These are phyloP conservation scores for Deroplatys truncata DNA, from an alignment of 2,888 invertebrate species.

Conservation along the genomic window DNA sequence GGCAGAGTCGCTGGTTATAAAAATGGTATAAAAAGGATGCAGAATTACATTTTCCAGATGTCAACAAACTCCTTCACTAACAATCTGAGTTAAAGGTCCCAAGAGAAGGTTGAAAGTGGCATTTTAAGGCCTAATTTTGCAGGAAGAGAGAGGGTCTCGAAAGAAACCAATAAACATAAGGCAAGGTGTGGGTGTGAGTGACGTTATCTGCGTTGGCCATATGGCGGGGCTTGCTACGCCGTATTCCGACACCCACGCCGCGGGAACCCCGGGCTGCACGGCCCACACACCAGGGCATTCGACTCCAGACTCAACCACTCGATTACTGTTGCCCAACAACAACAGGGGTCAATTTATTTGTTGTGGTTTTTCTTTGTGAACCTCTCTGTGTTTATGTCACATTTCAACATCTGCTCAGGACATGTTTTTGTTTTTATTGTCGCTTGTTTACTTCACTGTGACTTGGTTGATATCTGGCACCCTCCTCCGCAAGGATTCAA, in stretches of 20 bases:
- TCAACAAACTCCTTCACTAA: not conserved
- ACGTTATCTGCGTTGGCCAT: not conserved
- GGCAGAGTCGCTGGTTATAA: not conserved
- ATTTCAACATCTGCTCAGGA: not conserved
- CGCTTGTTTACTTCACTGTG: not conserved
- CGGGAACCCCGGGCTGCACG: not conserved
- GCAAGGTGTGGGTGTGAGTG: not conserved
- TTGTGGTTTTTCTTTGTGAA: not conserved
- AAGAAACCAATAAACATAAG: not conserved
- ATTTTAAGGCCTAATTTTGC: not conserved
- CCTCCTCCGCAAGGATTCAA: not conserved
- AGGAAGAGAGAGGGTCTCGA: not conserved
- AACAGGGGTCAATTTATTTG: not conserved
- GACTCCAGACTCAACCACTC: not conserved
- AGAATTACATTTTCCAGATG: not conserved
- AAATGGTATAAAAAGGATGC: not conserved
- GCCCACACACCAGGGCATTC: not conserved
- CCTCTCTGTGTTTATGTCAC: not conserved
- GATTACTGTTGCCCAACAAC: not conserved
- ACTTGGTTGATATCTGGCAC: not conserved
- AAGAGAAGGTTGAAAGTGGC: not conserved
- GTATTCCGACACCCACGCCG: not conserved
- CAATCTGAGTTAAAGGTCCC: not conserved
- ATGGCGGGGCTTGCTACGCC: not conserved
- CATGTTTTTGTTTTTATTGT: not conserved